Evolutionary conservation across 1,140 invertebrate species (phyloP), one percentile per base, ranked within the genome.

Genomic region (Atta cephalotes): DNA sequence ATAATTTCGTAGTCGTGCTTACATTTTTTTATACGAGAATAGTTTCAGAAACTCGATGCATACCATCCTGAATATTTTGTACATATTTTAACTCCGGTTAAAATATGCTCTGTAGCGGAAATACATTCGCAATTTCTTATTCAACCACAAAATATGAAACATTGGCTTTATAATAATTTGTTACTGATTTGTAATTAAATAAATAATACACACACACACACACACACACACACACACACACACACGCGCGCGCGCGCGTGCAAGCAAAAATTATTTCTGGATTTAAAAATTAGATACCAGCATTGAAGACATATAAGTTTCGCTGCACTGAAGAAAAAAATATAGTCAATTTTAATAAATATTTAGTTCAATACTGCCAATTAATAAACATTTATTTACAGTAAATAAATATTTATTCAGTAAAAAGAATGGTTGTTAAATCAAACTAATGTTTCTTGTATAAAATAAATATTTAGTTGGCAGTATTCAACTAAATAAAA

Each of bases 121-220:
- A 68, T 79, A 35, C 28, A 21, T 51, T 79, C 18, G 16, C 18
- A 78, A 51, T 66, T 66, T 79, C 7, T 66, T 51, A 16, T 56
- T 79, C 4, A 31, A 21, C 10, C 3, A 56, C 4, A 16, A 70
- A 70, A 49, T 3, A 49, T 39, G 2, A 39, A 66, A 66, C 18
- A 28, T 45, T 21, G 6, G 12, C 5, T 65, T 35, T 53, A 9
- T 2, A 53, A 21, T 31, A 10, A 79, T 66, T 35, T 28, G 51
- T 77, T 62, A 12, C 6, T 35, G 31, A 35, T 35, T 31, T 6
- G 31, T 35, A 6, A 35, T 35, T 35, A 35, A 35, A 35, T 35
- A 35, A 35, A 35, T 6, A 35, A 35, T 35, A 35, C 31, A 35
- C 31, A n/a, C 10, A 45, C 1, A 6, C 4, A 5, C 31, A 31